A percentile compares a stretch with the other conserved stretches of the same genome.
These are phyloP conservation scores for Trogon melanurus DNA, from an alignment of 2,113 vertebrate species.

Conservation along the genomic window DNA sequence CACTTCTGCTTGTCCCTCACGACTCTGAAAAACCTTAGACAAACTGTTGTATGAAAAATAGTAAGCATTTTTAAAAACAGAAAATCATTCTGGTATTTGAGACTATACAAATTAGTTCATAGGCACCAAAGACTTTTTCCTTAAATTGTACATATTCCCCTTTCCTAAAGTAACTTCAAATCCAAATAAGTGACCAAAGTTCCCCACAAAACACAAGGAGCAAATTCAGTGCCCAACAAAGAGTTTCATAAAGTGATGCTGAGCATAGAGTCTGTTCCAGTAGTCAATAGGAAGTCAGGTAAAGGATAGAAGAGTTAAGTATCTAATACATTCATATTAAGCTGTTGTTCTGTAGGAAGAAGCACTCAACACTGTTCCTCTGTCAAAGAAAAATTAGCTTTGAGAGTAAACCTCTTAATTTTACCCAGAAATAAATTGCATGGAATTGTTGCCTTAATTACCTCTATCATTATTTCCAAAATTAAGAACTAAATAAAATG, in stretches of 20 bases:
- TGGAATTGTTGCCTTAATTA: slow-evolving; percentile 30
- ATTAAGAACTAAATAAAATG: slow-evolving; percentile 1
- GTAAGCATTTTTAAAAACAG: background rate
- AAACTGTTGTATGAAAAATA: background rate
- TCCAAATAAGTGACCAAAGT: background rate
- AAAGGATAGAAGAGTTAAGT: background rate
- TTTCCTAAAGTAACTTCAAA: background rate
- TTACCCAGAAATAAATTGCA: slow-evolving; percentile 7
- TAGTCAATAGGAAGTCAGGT: background rate
- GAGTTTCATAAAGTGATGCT: background rate
- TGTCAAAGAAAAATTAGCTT: background rate
- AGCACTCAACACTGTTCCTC: background rate
- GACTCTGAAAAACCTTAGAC: background rate
- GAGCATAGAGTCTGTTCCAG: background rate
- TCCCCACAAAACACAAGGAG: background rate
- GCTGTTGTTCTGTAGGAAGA: background rate
- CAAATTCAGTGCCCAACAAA: background rate
- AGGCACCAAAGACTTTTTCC: background rate
- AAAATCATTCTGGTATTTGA: background rate
- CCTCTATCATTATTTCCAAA: background rate
- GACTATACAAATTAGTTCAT: background rate
- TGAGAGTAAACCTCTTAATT: slow-evolving; percentile 10
- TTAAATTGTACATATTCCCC: background rate
- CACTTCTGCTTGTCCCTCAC: background rate
- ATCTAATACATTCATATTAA: background rate